A percentile compares a stretch with the other conserved stretches of the same genome.
phyloP scores from a whole-genome alignment of 1,140 invertebrate genomes.

The Pseudomyrmex flavicornis region DNA sequence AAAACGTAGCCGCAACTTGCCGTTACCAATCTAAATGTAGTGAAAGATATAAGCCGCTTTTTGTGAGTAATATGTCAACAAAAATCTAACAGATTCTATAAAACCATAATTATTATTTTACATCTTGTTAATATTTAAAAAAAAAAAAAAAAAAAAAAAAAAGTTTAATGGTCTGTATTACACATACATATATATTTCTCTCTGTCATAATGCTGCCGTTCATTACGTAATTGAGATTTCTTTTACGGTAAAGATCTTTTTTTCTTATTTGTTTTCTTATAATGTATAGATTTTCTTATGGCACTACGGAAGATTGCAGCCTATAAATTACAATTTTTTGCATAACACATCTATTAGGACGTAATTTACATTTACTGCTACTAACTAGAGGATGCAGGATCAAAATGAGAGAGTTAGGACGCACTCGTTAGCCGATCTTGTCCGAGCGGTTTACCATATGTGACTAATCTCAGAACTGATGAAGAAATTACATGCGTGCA shows the following conservation, averaged over 20 bases:
- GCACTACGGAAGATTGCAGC: not conserved
- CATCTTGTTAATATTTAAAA: not conserved
- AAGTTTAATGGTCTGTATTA: not conserved
- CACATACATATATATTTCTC: not conserved
- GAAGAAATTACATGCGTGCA: conserved; percentile 20
- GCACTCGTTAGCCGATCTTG: conserved; percentile 10
- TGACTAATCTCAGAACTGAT: conserved; percentile 11
- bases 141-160: not conserved
- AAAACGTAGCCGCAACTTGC: not conserved
- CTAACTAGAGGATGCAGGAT: conserved; percentile 29
- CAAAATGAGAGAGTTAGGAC: conserved; percentile 43
- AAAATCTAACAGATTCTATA: too few species aligned
- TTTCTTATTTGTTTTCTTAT: not conserved
- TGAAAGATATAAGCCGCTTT: too few species aligned
- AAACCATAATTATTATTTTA: too few species aligned
- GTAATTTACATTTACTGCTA: conserved; percentile 54
- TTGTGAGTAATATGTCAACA: too few species aligned
- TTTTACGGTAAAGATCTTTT: not conserved
- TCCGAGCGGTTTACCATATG: conserved; percentile 20
- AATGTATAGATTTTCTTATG: not conserved
- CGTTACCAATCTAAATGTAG: not conserved
- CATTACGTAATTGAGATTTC: conserved; percentile 19
- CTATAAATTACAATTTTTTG: conserved; percentile 56
- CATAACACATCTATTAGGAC: conserved; percentile 18
- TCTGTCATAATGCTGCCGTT: not conserved